Base-by-base conservation (phyloP, 2,888 invertebrate species). In the Acanthopleura granulata region DNA sequence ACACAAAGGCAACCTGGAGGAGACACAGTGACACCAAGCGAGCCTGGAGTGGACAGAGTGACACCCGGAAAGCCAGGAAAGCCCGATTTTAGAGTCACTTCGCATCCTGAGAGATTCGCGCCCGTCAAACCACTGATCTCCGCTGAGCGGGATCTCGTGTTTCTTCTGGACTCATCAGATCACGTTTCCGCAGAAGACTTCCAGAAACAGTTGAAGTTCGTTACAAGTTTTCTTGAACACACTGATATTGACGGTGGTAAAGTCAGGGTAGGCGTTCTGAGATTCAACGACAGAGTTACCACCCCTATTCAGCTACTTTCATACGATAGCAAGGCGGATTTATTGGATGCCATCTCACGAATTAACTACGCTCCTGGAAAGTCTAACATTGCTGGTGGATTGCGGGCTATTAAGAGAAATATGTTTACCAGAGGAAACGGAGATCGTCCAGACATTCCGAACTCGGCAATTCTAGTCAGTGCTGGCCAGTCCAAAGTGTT, bases 301-400 rank as follows among this genome's bases (percentile, higher is more conserved):
- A 74, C 78, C 0, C 75, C 75, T n/a, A 75, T 82, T 69, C 49
- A 80, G 49, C 76, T 82, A 62, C 76, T 73, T 25, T 72, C 71
- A n/a, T 81, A 77, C 78, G 66, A 29, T 4, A 70, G 51, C 51
- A 80, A 77, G 0, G 51, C 27, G 22, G 49, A 29, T 3, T 71
- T 82, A 6, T 27, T 66, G 27, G 29, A 27, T 16, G 66, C 66
- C 29, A 66, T 66, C 16, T 22, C 25, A 22, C 18, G 25, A 6
- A 66, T 66, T 22, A 22, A 66, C 6, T 66, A 66, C 29, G 3
- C 29, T 27, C 66, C 66, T 27, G 66, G 66, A 15, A 27, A 66
- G 25, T 66, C 66, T 14, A 66, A 66, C 66, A 27, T 66, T 16
- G 66, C 66, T 27, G 66, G 66, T 6, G 29, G 25, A 27, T 25